Percentiles rank a stretch among this genome's conserved stretches.
Conservation (phyloP, 2,113 vertebrate genomes). For the Dasyurus viverrinus region DNA sequence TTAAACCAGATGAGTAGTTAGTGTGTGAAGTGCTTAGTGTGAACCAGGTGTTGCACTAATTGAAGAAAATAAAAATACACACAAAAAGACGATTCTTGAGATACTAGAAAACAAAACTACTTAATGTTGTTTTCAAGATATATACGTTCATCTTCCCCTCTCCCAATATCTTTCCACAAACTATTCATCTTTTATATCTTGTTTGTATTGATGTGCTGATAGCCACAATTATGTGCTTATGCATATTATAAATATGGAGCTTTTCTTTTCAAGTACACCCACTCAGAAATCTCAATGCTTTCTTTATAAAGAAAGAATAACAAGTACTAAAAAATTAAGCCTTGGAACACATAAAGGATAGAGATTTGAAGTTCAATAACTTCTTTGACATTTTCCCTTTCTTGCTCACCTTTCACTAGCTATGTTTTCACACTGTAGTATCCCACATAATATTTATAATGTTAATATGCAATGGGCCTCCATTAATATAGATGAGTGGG, state of each 20-base stretch:
- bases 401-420: background rate
- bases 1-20: too few species aligned
- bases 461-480: background rate
- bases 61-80: background rate
- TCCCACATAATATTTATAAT: conserved; percentile 9
- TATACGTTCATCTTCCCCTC: background rate
- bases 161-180: background rate
- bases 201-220: background rate
- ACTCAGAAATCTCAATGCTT: conserved; percentile 4
- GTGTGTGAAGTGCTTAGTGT: too few species aligned
- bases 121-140: conserved; percentile 9
- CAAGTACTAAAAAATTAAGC: background rate
- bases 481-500: conserved; percentile 28
- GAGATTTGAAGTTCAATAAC: background rate
- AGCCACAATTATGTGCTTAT: conserved; percentile 15
- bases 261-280: background rate
- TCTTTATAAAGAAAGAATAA: background rate
- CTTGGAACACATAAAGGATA: background rate
- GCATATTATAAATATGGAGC: background rate
- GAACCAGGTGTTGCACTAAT: too few species aligned
- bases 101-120: background rate
- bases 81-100: background rate
- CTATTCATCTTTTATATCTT: background rate
- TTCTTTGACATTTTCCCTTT: background rate
- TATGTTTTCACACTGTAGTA: background rate